phyloP scores from a whole-genome alignment of 2,113 vertebrate species.

The Mormyrus iriodes region DNA sequence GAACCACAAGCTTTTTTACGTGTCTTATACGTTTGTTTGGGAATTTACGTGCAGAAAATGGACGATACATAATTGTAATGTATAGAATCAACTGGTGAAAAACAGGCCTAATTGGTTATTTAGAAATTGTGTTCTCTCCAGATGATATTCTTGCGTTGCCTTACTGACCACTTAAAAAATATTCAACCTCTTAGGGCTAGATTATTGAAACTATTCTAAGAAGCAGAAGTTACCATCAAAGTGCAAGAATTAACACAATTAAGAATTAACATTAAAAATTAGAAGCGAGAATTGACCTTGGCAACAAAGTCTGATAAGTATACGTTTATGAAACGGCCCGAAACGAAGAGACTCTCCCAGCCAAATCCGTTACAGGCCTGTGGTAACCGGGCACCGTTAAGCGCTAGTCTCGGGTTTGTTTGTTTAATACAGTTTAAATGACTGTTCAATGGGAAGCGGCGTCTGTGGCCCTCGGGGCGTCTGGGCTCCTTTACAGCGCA shows the following conservation, averaged over 20 bases:
- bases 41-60: not conserved
- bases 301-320: not conserved
- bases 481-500: not conserved
- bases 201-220: not conserved
- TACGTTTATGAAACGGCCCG: not conserved
- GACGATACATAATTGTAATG: not conserved
- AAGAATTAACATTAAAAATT: too few relatives aligned
- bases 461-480: not conserved
- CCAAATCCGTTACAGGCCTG: not conserved
- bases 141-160: not conserved
- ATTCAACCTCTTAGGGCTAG: not conserved
- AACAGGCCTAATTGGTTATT: not conserved
- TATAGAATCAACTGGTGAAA: not conserved
- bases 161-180: not conserved
- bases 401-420: not conserved
- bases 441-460: not conserved
- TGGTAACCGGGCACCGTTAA: not conserved
- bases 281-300: not conserved
- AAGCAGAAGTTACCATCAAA: not conserved
- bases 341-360: not conserved
- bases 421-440: not conserved
- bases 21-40: not conserved
- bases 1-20: slow-evolving; percentile 37
- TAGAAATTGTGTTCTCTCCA: not conserved
- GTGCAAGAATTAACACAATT: too few relatives aligned